Conservation (phyloP, 2,888 invertebrate species). For the Caenorhabditis sp. region DNA sequence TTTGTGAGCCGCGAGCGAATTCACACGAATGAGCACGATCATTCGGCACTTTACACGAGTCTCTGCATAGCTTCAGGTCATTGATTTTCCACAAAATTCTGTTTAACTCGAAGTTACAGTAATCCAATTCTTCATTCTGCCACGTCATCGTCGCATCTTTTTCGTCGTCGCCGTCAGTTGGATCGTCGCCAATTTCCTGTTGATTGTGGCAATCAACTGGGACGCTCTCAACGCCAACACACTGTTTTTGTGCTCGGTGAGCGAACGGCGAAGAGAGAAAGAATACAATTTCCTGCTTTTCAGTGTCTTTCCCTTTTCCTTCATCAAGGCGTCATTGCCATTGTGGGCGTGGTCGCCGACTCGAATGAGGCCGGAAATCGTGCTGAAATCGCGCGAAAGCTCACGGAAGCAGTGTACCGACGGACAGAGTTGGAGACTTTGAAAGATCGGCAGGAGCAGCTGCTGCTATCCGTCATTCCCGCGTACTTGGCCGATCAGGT, state of each 20-base stretch:
- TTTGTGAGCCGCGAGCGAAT: slow-evolving; percentile 67
- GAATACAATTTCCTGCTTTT: too few relatives aligned
- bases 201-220: slow-evolving; percentile 66
- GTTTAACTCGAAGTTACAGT: too few relatives aligned
- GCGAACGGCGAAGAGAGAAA: slow-evolving; percentile 8
- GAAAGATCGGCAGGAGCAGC: slow-evolving; percentile 84
- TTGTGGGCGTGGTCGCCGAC: slow-evolving; percentile 75
- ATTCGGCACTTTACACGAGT: slow-evolving; percentile 61
- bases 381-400: slow-evolving; percentile 73
- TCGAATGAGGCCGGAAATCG: slow-evolving; percentile 76
- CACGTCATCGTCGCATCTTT: slow-evolving; percentile 77
- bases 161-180: slow-evolving; percentile 70
- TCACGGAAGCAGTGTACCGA: slow-evolving; percentile 77
- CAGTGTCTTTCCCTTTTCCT: slow-evolving; percentile 72
- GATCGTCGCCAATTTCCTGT: slow-evolving; percentile 71
- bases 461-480: slow-evolving; percentile 92
- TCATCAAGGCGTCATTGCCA: slow-evolving; percentile 72
- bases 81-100: too few relatives aligned
- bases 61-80: slow-evolving; percentile 60
- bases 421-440: slow-evolving; percentile 78
- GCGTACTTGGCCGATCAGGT: slow-evolving; percentile 93
- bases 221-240: slow-evolving; percentile 57
- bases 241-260: slow-evolving; percentile 67
- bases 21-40: slow-evolving; percentile 61
- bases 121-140: slow-evolving; percentile 76